Evolutionary conservation across 2,113 vertebrate genomes (phyloP).

Genomic region (Saimiri boliviensis): DNA sequence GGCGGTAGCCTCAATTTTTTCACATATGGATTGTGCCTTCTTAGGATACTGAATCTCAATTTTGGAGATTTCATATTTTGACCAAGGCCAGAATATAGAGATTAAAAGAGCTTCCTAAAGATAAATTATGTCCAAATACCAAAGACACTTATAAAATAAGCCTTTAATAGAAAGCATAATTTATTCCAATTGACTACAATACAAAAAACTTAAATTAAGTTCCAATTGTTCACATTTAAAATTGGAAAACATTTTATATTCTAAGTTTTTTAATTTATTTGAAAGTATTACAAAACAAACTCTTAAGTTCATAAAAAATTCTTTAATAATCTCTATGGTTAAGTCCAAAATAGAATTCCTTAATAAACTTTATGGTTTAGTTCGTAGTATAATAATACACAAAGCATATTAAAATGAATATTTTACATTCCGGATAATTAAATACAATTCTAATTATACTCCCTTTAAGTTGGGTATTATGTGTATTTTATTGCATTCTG

Average conservation of each 20-base stretch:
- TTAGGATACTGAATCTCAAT: neutral
- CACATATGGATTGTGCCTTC: neutral
- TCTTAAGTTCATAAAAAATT: conserved; percentile 41
- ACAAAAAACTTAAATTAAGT: conserved; percentile 29
- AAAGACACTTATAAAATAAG: neutral
- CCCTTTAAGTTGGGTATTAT: neutral
- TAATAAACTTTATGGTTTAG: neutral
- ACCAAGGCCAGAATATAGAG: neutral
- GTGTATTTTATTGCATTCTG: neutral
- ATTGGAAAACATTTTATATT: conserved; percentile 17
- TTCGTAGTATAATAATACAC: neutral
- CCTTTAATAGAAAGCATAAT: neutral
- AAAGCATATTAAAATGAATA: neutral
- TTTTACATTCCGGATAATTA: neutral
- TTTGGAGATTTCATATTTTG: neutral
- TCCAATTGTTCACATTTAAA: conserved; percentile 31
- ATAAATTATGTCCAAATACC: conserved; percentile 4
- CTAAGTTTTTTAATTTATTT: conserved; percentile 14
- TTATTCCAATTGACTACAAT: conserved; percentile 2
- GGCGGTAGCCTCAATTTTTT: neutral
- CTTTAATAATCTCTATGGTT: neutral
- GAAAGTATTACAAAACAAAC: neutral
- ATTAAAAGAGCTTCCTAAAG: neutral
- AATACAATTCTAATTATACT: conserved; percentile 36
- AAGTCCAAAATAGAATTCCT: neutral